Conservation (phyloP, 2,797 vertebrate genomes). For the Crenichthys baileyi region DNA sequence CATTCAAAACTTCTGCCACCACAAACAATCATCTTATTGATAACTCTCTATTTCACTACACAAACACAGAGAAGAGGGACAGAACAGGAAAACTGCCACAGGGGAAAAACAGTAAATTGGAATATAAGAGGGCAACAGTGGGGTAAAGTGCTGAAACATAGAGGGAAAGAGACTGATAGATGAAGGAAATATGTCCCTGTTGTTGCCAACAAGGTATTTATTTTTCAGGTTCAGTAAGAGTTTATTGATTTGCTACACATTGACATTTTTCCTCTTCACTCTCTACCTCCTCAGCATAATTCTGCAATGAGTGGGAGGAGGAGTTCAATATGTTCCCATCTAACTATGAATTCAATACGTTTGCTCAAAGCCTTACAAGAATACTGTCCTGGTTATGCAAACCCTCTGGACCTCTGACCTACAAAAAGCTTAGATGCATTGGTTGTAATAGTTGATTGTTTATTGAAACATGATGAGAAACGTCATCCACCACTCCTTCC, state of each 20-base stretch:
- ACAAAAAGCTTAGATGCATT: constrained; percentile 25
- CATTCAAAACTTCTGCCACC: constrained; percentile 56
- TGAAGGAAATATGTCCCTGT: constrained; percentile 14
- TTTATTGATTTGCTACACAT: constrained; percentile 47
- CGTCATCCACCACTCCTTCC: constrained; percentile 21
- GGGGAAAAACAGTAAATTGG: constrained; percentile 14
- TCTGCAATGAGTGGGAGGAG: background rate
- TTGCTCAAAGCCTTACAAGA: constrained; percentile 23
- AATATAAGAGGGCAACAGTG: background rate
- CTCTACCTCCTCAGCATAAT: constrained; percentile 37
- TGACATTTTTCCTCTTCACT: constrained; percentile 48
- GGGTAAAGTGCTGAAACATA: background rate
- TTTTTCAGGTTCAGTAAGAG: constrained; percentile 46
- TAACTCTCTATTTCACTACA: constrained; percentile 59
- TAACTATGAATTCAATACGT: constrained; percentile 9
- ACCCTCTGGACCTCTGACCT: constrained; percentile 17
- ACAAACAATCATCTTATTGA: constrained; percentile 66
- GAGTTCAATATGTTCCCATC: constrained; percentile 2
- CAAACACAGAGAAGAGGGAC: constrained; percentile 34
- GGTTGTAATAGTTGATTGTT: constrained; percentile 25
- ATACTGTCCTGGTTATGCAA: background rate
- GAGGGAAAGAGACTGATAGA: constrained; percentile 19
- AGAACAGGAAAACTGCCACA: background rate
- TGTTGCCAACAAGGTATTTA: constrained; percentile 37
- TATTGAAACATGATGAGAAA: constrained; percentile 34